phyloP scores from a whole-genome alignment of 2,888 invertebrate species.

The Andrena bicolor region DNA sequence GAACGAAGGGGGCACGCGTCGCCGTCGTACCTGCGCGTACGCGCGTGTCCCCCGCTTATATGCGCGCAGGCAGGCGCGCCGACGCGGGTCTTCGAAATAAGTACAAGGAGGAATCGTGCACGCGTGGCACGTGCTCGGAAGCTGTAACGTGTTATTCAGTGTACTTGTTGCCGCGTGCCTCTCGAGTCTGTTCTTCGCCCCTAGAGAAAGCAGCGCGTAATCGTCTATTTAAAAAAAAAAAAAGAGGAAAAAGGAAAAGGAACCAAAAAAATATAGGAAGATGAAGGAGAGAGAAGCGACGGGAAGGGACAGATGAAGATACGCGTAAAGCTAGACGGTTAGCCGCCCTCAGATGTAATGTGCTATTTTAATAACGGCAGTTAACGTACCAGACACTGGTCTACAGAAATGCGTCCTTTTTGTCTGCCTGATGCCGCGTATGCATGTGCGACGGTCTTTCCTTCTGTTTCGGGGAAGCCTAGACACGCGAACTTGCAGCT shows the following conservation, averaged over 20 bases:
- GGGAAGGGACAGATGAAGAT: slow-evolving; percentile 2
- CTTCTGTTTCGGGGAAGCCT: slow-evolving; percentile 15
- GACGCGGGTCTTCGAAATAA: slow-evolving; percentile 36
- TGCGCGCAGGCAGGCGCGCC: background rate
- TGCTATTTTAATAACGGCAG: slow-evolving; percentile 67
- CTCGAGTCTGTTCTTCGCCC: slow-evolving; percentile 71
- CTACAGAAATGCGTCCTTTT: slow-evolving; percentile 59
- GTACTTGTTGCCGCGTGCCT: slow-evolving; percentile 70
- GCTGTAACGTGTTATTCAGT: slow-evolving; percentile 59
- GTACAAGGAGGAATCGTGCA: slow-evolving; percentile 40
- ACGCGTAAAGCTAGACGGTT: slow-evolving; percentile 22
- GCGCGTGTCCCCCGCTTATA: background rate
- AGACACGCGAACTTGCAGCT: slow-evolving; percentile 25
- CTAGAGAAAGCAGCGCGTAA: slow-evolving; percentile 63
- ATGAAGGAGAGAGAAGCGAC: background rate
- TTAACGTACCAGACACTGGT: slow-evolving; percentile 32
- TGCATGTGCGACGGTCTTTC: slow-evolving; percentile 32
- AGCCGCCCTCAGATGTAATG: slow-evolving; percentile 52
- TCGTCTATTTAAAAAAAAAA: slow-evolving; percentile 57
- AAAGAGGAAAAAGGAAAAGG: slow-evolving; percentile 7
- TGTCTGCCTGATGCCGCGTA: slow-evolving; percentile 61
- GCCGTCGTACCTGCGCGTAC: background rate
- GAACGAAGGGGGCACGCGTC: background rate
- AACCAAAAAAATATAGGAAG: background rate
- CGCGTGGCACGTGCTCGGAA: slow-evolving; percentile 41